Evolutionary conservation across 2,113 vertebrate genomes (phyloP).

Genomic region (Phylloscopus whistleri): DNA sequence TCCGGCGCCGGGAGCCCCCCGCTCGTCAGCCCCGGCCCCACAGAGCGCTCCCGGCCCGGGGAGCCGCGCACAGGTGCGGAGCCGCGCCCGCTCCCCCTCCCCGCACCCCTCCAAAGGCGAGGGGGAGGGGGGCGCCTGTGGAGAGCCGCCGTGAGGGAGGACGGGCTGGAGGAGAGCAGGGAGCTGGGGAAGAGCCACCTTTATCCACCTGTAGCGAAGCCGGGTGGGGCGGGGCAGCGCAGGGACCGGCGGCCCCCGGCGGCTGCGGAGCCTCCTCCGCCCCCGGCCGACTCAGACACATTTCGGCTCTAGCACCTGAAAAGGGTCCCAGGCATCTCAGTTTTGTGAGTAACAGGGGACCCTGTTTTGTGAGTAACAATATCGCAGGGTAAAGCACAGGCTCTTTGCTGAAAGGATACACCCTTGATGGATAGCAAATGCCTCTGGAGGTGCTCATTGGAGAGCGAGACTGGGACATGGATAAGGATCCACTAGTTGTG

Average conservation of each 20-base stretch:
- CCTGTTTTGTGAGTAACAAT: background rate
- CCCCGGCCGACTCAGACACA: background rate
- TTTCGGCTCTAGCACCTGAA: background rate
- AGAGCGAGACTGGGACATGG: background rate
- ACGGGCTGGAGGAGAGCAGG: background rate
- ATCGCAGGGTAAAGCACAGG: background rate
- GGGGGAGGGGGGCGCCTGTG: no score
- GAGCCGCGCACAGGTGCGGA: background rate
- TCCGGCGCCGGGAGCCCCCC: constrained; percentile 16
- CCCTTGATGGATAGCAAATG: accelerated
- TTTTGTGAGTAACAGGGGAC: accelerated
- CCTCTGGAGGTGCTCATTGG: accelerated
- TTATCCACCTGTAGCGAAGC: background rate
- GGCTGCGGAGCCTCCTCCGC: background rate
- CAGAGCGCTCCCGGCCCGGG: background rate
- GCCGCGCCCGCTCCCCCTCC: background rate
- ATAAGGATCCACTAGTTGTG: background rate
- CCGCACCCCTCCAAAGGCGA: background rate
- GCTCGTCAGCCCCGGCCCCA: background rate
- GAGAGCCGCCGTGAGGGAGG: background rate
- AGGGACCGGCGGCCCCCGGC: background rate
- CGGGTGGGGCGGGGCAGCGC: background rate
- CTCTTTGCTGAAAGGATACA: background rate
- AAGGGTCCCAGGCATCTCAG: background rate
- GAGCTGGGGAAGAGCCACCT: background rate